These are phyloP conservation scores for Panagrolaimus sp. DNA, from an alignment of 1,140 invertebrate genomes.

Conservation along the genomic window DNA sequence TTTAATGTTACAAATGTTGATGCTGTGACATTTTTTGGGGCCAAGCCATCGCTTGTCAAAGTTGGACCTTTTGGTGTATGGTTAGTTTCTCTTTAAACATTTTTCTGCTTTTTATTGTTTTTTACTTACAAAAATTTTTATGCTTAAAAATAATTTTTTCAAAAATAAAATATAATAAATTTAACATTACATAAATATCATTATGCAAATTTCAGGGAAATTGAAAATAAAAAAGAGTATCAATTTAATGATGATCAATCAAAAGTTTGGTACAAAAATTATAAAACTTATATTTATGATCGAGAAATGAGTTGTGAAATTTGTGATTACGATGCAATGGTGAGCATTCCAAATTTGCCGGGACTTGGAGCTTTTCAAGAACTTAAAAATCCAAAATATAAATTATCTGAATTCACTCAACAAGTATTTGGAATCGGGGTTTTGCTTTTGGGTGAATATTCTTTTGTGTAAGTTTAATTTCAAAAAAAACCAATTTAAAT, in stretches of 20 bases:
- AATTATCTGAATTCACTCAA: slow-evolving; percentile 8
- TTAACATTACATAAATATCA: too few relatives aligned
- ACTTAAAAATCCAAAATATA: slow-evolving; percentile 34
- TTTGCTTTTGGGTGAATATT: slow-evolving; percentile 34
- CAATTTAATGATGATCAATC: slow-evolving; percentile 40
- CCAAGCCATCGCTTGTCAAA: slow-evolving; percentile 74
- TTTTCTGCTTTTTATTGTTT: too few relatives aligned
- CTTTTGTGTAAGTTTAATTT: slow-evolving; percentile 31
- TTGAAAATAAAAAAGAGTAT: slow-evolving; percentile 40
- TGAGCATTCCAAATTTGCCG: slow-evolving; percentile 31
- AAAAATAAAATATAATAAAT: too few relatives aligned
- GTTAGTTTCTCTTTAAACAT: too few relatives aligned
- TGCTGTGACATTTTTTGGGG: slow-evolving; percentile 74
- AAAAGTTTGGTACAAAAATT: slow-evolving; percentile 43
- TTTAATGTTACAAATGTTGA: slow-evolving; percentile 85
- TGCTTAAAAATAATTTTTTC: too few relatives aligned
- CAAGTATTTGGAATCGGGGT: slow-evolving; percentile 27
- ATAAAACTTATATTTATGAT: slow-evolving; percentile 34
- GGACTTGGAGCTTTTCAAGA: slow-evolving; percentile 34
- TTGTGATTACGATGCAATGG: slow-evolving; percentile 25
- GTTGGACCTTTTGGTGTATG: slow-evolving; percentile 71
- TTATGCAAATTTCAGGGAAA: slow-evolving; percentile 30
- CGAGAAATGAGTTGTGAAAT: slow-evolving; percentile 24
- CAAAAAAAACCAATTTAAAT: background rate
- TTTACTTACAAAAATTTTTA: too few relatives aligned